Evolutionary conservation across 2,113 vertebrate species (phyloP).

Genomic region (Pyrgilauda ruficollis): DNA sequence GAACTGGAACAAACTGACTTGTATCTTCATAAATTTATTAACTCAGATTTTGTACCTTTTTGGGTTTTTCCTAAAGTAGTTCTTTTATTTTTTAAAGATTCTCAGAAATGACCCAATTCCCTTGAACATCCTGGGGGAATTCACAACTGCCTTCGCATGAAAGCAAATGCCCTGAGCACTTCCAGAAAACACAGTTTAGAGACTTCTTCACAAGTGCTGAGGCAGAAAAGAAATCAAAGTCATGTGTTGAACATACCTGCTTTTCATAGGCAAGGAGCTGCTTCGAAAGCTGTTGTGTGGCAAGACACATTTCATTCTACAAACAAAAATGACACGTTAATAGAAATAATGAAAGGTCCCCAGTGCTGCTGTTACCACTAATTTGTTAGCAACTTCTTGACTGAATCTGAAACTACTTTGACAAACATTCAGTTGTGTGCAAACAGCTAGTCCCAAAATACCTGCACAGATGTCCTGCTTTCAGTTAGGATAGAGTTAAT

Average conservation of each 20-base stretch:
- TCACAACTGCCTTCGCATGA: not conserved
- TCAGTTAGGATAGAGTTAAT: not conserved
- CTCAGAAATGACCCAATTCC: not conserved
- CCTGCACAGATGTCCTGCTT: not conserved
- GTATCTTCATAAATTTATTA: not conserved
- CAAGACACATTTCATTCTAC: constrained; percentile 97
- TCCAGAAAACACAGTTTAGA: not conserved
- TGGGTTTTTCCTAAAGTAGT: not conserved
- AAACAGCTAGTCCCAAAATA: not conserved
- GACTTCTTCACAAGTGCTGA: not conserved
- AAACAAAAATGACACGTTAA: constrained; percentile 14
- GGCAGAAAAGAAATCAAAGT: not conserved
- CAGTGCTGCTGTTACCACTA: not conserved
- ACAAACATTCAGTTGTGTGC: not conserved
- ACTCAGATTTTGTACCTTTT: not conserved
- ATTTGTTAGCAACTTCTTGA: not conserved
- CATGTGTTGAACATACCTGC: constrained; percentile 76
- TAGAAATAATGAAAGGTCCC: not conserved
- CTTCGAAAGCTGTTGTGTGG: constrained; percentile 92
- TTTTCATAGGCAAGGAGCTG: constrained; percentile 94
- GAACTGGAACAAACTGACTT: not conserved
- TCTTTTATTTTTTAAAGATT: not conserved
- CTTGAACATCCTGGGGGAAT: not conserved
- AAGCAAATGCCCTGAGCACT: not conserved
- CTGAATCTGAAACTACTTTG: not conserved